Percentiles rank a stretch among this genome's conserved stretches.
Conservation (phyloP, 2,113 vertebrate genomes). For the Poeciliopsis turrubarensis region DNA sequence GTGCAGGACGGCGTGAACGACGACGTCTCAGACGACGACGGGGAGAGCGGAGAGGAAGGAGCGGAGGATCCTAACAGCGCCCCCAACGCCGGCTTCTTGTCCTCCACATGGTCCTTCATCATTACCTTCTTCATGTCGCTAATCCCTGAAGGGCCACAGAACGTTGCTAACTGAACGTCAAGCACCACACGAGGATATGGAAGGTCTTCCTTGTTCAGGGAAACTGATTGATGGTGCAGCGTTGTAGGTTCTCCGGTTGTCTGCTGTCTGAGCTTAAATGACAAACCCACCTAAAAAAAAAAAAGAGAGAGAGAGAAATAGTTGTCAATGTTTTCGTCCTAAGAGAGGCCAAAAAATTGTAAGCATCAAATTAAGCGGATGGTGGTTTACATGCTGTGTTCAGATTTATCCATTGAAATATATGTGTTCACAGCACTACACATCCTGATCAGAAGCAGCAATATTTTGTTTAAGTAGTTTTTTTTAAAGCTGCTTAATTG, state of each 20-base stretch:
- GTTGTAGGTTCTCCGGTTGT: constrained; percentile 31
- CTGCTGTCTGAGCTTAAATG: constrained; percentile 29
- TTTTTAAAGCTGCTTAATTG: constrained; percentile 22
- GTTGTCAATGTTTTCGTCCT: constrained; percentile 2
- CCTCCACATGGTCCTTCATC: constrained; percentile 95
- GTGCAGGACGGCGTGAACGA: constrained; percentile 90
- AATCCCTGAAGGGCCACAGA: constrained; percentile 93
- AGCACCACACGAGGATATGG: constrained; percentile 10
- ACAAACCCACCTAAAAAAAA: background rate
- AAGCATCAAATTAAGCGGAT: background rate
- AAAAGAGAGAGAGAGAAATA: background rate
- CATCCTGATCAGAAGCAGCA: constrained; percentile 30
- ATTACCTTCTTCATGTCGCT: constrained; percentile 96
- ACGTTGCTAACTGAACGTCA: constrained; percentile 87
- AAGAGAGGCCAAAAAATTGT: constrained; percentile 9
- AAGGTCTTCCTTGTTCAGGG: constrained; percentile 13
- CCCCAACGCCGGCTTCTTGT: constrained; percentile 87
- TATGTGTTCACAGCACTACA: constrained; percentile 3
- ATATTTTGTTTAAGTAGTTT: constrained; percentile 46
- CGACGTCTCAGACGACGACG: constrained; percentile 84
- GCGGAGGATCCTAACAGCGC: constrained; percentile 79
- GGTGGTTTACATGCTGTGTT: background rate
- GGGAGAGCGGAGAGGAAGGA: constrained; percentile 84
- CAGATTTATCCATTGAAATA: background rate
- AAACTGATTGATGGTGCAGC: constrained; percentile 32